A percentile compares a stretch with the other conserved stretches of the same genome.
Evolutionary conservation across 2,888 invertebrate species (phyloP).

Genomic region (Microctonus hyperodae): DNA sequence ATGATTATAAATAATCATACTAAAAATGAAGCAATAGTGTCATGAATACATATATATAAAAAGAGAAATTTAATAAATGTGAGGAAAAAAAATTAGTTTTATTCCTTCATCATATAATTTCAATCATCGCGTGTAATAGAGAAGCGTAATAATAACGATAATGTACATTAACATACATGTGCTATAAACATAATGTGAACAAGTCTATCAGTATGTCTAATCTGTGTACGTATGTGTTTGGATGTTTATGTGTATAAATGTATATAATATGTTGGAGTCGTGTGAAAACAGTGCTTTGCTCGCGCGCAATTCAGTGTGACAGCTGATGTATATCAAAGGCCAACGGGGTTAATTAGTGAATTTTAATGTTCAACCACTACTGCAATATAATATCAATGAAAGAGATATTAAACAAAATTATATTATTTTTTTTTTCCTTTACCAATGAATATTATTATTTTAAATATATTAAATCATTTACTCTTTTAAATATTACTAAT

Average conservation of each 20-base stretch:
- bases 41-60: too few species aligned
- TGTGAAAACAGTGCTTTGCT: not conserved
- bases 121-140: not conserved
- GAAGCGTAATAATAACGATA: not conserved
- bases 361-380: not conserved
- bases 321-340: slow-evolving; percentile 10
- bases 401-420: not conserved
- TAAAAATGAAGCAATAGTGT: not conserved
- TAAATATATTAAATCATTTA: not conserved
- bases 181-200: not conserved
- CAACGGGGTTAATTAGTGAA: slow-evolving; percentile 7
- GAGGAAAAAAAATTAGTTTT: not conserved
- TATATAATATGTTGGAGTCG: not conserved
- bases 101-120: not conserved
- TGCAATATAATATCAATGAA: not conserved
- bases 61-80: not conserved
- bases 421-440: not conserved
- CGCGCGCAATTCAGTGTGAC: not conserved
- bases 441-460: not conserved
- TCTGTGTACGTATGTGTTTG: too few species aligned
- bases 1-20: not conserved
- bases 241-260: too few species aligned
- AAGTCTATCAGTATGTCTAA: too few species aligned
- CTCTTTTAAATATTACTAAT: not conserved
- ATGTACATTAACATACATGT: not conserved